Conservation (phyloP, 2,113 vertebrate species). For the Ptyas mucosa region DNA sequence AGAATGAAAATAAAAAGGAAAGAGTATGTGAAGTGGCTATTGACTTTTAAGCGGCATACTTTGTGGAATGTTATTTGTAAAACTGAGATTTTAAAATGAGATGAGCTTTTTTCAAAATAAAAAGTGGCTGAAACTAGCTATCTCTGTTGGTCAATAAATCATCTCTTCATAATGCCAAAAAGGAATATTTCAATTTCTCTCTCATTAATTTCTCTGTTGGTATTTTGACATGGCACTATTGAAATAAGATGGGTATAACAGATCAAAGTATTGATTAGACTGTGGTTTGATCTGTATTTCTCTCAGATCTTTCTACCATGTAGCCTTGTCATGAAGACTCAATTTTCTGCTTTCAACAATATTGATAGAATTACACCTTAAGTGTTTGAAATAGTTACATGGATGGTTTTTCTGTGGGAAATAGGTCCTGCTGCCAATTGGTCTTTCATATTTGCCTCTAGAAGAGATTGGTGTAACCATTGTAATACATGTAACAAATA, state of each 20-base stretch:
- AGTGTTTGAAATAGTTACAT: neutral
- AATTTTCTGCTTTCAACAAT: neutral
- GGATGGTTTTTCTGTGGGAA: neutral
- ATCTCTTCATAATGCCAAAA: slow-evolving; percentile 8
- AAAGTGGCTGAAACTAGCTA: slow-evolving; percentile 21
- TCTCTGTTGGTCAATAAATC: slow-evolving; percentile 19
- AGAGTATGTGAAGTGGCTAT: neutral
- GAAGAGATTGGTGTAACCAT: neutral
- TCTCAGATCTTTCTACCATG: neutral
- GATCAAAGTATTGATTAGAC: neutral
- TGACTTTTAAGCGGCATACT: neutral
- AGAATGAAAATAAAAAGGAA: neutral
- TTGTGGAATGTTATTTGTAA: neutral
- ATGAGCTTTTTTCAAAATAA: slow-evolving; percentile 12
- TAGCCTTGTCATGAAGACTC: neutral
- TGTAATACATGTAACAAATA: neutral
- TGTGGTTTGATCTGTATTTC: neutral
- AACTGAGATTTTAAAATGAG: slow-evolving; percentile 16
- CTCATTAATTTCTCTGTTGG: slow-evolving; percentile 23
- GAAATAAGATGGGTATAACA: neutral
- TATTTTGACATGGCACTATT: slow-evolving; percentile 5
- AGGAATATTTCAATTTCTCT: slow-evolving; percentile 9
- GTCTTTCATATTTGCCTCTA: neutral
- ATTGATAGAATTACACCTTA: neutral
- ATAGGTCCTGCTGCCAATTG: neutral